phyloP scores from a whole-genome alignment of 2,113 vertebrate genomes.

The Calypte anna region DNA sequence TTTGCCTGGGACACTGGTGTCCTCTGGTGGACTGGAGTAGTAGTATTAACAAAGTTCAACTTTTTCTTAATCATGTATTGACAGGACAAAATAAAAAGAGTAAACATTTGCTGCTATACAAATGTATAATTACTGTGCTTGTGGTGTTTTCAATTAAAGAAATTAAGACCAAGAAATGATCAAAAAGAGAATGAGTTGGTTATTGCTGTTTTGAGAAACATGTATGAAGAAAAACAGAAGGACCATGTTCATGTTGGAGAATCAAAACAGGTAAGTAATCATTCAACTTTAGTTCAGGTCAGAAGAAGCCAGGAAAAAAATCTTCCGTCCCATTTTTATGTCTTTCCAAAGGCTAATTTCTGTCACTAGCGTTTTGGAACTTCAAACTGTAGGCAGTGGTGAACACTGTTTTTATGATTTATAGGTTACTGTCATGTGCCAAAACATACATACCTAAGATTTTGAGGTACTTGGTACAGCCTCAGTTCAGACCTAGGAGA shows the following conservation, averaged over 20 bases:
- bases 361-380: not conserved
- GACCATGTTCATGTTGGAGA: conserved; percentile 84
- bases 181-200: conserved; percentile 93
- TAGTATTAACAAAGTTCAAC: not conserved
- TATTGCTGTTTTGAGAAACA: conserved; percentile 83
- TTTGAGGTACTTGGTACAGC: not conserved
- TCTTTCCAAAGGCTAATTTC: not conserved
- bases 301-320: not conserved
- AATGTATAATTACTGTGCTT: not conserved
- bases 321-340: not conserved
- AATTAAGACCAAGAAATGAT: conserved; percentile 88
- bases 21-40: conserved; percentile 56
- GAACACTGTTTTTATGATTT: not conserved
- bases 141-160: conserved; percentile 74
- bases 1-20: conserved; percentile 4
- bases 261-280: conserved; percentile 80
- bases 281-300: not conserved
- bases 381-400: not conserved
- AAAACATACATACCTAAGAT: not conserved
- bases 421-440: not conserved
- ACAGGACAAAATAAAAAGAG: not conserved
- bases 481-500: not conserved
- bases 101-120: not conserved
- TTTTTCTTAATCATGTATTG: not conserved
- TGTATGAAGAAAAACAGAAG: conserved; percentile 93